A percentile compares a stretch with the other conserved stretches of the same genome.
These are phyloP conservation scores for Pogonophryne albipinna DNA, from an alignment of 2,797 vertebrate species.

Conservation along the genomic window DNA sequence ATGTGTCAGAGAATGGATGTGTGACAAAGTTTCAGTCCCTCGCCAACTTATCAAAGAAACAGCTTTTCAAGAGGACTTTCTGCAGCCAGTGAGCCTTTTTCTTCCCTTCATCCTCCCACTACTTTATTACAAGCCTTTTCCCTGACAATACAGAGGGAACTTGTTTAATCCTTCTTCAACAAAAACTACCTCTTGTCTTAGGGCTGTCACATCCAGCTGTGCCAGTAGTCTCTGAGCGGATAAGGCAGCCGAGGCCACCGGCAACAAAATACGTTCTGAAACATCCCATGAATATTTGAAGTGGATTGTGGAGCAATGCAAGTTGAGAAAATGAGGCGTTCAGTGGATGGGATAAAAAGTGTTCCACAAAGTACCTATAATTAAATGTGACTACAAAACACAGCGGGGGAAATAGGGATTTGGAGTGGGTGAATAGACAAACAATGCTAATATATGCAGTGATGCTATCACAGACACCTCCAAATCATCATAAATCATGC, in stretches of 20 bases:
- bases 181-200: conserved; percentile 20
- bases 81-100: conserved; percentile 19
- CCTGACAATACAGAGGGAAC: conserved; percentile 5
- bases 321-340: conserved; percentile 36
- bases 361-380: conserved; percentile 25
- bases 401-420: conserved; percentile 20
- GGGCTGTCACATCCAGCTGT: conserved; percentile 52
- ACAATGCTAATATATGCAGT: conserved; percentile 5
- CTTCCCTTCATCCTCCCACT: conserved; percentile 18
- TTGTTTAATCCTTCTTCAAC: conserved; percentile 9
- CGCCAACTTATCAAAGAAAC: background rate
- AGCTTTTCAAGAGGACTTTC: conserved; percentile 30
- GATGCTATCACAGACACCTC: background rate
- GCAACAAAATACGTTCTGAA: conserved; percentile 57
- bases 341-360: conserved; percentile 10
- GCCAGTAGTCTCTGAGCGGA: conserved; percentile 36
- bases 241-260: conserved; percentile 44
- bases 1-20: conserved; percentile 19
- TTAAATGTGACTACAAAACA: conserved; percentile 35
- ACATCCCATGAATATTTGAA: conserved; percentile 73
- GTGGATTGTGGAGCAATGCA: conserved; percentile 36
- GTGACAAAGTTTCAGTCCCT: conserved; percentile 23
- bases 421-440: background rate
- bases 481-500: conserved; percentile 7
- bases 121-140: conserved; percentile 6